These are phyloP conservation scores for Zele albiditarsus DNA, from an alignment of 2,888 invertebrate species.

Conservation along the genomic window DNA sequence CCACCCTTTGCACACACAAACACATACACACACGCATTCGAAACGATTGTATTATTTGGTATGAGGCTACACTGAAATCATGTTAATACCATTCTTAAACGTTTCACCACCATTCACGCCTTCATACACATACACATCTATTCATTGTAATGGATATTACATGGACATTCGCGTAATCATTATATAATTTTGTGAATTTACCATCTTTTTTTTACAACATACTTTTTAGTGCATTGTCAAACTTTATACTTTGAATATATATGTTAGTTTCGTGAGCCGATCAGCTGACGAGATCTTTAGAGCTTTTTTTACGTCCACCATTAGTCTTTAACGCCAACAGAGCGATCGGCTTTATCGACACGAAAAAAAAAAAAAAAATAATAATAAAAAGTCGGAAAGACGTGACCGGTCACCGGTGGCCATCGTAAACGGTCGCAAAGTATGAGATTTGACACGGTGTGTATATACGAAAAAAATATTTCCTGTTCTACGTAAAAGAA, in stretches of 20 bases:
- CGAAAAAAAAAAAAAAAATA: neutral
- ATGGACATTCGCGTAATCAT: too few relatives aligned
- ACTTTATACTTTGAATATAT: too few relatives aligned
- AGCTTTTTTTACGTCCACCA: constrained; percentile 2
- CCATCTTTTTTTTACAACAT: too few relatives aligned
- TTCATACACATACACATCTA: neutral
- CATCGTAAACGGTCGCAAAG: neutral
- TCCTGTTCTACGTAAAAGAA: neutral
- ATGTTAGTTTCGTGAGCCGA: neutral
- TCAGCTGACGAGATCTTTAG: constrained; percentile 25
- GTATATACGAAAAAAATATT: neutral
- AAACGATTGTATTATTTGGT: constrained; percentile 1
- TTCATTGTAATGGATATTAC: neutral
- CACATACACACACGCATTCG: neutral
- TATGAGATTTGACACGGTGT: neutral
- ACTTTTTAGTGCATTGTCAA: too few relatives aligned
- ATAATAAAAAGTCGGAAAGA: neutral
- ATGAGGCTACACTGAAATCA: constrained; percentile 23
- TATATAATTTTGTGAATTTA: too few relatives aligned
- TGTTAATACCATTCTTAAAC: constrained; percentile 17
- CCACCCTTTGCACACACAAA: neutral
- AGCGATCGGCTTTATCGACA: constrained; percentile 6
- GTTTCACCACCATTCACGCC: constrained; percentile 21
- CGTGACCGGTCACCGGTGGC: neutral
- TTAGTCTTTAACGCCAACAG: neutral